These are phyloP conservation scores for Leptopilina drosophilae DNA, from an alignment of 2,888 invertebrate species.

Conservation along the genomic window DNA sequence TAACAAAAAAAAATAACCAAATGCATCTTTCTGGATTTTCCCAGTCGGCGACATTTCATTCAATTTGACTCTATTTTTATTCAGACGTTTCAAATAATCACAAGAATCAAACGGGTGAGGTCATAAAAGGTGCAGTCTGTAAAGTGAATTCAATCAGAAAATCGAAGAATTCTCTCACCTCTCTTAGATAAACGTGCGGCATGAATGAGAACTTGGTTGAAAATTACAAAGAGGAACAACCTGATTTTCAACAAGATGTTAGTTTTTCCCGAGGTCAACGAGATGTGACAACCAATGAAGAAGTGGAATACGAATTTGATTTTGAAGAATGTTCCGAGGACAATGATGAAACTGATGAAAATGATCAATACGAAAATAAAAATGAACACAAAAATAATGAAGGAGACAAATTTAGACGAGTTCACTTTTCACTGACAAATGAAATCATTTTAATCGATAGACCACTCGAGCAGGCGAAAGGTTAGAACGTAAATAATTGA, in stretches of 20 bases:
- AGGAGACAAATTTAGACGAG: not conserved
- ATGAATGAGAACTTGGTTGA: constrained; percentile 15
- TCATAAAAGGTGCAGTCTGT: constrained; percentile 17
- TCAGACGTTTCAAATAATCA: constrained; percentile 26
- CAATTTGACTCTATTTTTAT: not conserved
- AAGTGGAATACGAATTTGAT: constrained; percentile 34
- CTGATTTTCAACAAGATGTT: not conserved
- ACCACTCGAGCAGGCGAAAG: not conserved
- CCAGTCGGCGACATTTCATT: not conserved
- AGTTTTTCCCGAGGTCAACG: constrained; percentile 20
- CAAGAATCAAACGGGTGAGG: not conserved
- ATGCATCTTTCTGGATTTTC: not conserved
- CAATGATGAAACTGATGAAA: constrained; percentile 75
- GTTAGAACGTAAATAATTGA: not conserved
- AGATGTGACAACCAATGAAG: not conserved
- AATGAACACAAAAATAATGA: constrained; percentile 16
- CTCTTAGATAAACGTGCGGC: constrained; percentile 2
- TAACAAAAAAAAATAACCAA: not conserved
- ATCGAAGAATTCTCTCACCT: constrained; percentile 33
- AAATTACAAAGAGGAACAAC: constrained; percentile 30
- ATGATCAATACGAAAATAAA: constrained; percentile 67
- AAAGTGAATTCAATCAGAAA: constrained; percentile 40
- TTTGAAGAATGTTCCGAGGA: constrained; percentile 51
- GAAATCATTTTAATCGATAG: not conserved
- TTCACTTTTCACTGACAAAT: not conserved